A percentile compares a stretch with the other conserved stretches of the same genome.
Conservation (phyloP, 2,113 vertebrate species). For the Corythoichthys haematopterus region DNA sequence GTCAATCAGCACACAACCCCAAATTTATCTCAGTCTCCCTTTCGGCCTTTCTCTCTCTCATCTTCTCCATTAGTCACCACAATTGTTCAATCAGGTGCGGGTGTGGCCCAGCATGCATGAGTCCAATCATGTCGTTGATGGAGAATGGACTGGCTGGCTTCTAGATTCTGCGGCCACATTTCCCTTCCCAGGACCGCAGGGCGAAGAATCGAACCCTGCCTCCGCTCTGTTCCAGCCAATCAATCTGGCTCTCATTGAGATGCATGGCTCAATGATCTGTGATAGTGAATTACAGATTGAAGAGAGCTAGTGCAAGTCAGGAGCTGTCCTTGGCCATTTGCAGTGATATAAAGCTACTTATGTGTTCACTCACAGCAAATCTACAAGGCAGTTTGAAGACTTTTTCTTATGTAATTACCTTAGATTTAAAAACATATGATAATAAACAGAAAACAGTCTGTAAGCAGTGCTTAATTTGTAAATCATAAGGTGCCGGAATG, state of each 20-base stretch:
- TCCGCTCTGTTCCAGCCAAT: constrained; percentile 51
- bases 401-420: not conserved
- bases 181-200: constrained; percentile 50
- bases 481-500: too few species aligned
- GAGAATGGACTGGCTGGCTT: constrained; percentile 46
- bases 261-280: constrained; percentile 68
- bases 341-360: constrained; percentile 30
- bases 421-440: not conserved
- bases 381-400: constrained; percentile 5
- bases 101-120: constrained; percentile 54
- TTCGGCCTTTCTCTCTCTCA: constrained; percentile 39
- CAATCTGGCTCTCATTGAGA: constrained; percentile 70
- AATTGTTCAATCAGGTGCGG: constrained; percentile 58
- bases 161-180: constrained; percentile 36
- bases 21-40: constrained; percentile 25
- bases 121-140: constrained; percentile 59
- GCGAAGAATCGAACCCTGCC: constrained; percentile 66
- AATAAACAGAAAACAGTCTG: not conserved
- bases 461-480: too few species aligned
- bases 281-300: constrained; percentile 56
- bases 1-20: constrained; percentile 59
- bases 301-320: constrained; percentile 36
- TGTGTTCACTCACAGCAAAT: not conserved
- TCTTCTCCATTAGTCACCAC: constrained; percentile 52
- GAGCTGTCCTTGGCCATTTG: constrained; percentile 44